Evolutionary conservation across 1,140 invertebrate species (phyloP).

Genomic region (Sminthurinus signatus): DNA sequence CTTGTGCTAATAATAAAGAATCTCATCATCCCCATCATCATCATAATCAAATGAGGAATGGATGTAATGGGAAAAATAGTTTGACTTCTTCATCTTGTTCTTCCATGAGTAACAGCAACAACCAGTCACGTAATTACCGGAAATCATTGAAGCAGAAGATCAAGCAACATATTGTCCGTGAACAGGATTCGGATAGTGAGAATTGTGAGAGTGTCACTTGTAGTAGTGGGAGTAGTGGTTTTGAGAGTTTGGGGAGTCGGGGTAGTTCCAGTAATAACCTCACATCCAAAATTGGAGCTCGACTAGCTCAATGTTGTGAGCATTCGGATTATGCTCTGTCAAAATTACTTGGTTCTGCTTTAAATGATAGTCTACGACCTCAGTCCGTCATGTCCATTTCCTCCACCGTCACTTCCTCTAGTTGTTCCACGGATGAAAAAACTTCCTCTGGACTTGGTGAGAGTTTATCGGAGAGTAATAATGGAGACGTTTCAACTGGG

Average conservation of each 20-base stretch:
- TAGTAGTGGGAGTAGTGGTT: conserved; percentile 35
- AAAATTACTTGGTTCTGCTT: conserved; percentile 53
- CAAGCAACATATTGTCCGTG: conserved; percentile 38
- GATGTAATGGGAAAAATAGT: conserved; percentile 40
- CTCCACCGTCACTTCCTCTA: conserved; percentile 50
- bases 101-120: too few species aligned
- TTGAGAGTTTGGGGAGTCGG: conserved; percentile 45
- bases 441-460: background rate
- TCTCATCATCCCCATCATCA: background rate
- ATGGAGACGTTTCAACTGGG: background rate
- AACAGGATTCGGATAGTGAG: conserved; percentile 41
- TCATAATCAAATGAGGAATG: conserved; percentile 16
- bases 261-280: conserved; percentile 60
- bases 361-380: conserved; percentile 45
- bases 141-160: conserved; percentile 46
- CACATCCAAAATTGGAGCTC: conserved; percentile 70
- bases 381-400: conserved; percentile 54
- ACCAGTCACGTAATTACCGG: conserved; percentile 44
- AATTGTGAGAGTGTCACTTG: conserved; percentile 34
- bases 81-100: conserved; percentile 38
- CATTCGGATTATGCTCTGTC: conserved; percentile 75
- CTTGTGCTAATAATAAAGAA: background rate
- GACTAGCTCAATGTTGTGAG: conserved; percentile 61
- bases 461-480: conserved; percentile 7
- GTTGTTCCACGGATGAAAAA: conserved; percentile 53